phyloP scores from a whole-genome alignment of 2,888 invertebrate species.

The Drosophila lacicola region DNA sequence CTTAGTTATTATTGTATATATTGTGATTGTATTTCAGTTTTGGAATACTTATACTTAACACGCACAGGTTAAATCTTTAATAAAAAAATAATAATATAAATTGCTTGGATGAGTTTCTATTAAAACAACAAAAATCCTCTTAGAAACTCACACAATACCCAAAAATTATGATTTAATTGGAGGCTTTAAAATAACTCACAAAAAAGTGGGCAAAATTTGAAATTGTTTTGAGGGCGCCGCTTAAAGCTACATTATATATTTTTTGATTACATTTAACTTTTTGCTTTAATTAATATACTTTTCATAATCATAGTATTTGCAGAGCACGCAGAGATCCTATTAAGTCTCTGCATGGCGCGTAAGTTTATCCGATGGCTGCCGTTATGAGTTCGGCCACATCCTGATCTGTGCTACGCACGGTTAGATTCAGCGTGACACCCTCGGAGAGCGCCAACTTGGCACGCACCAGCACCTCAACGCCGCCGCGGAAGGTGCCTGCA shows the following conservation, averaged over 20 bases:
- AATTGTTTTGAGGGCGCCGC: conserved; percentile 43
- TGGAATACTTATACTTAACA: conserved; percentile 55
- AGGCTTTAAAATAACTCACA: conserved; percentile 20
- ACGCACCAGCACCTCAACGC: conserved; percentile 94
- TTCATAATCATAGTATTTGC: conserved; percentile 56
- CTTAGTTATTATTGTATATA: conserved; percentile 48
- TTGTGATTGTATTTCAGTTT: conserved; percentile 49
- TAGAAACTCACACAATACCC: conserved; percentile 23
- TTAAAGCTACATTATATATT: conserved; percentile 60
- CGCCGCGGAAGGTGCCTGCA: conserved; percentile 94
- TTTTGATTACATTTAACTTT: conserved; percentile 52
- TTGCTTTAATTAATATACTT: conserved; percentile 32
- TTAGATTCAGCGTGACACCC: conserved; percentile 97
- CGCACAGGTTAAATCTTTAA: conserved; percentile 49
- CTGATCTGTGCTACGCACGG: conserved; percentile 93
- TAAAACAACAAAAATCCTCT: conserved; percentile 21
- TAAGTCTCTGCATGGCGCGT: conserved; percentile 66
- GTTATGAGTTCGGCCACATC: conserved; percentile 94
- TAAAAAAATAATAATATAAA: conserved; percentile 43
- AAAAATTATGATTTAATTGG: conserved; percentile 18
- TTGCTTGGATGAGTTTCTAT: conserved; percentile 7
- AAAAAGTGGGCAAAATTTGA: conserved; percentile 8
- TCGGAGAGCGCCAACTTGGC: conserved; percentile 91
- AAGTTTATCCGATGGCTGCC: conserved; percentile 91
- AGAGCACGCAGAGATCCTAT: conserved; percentile 63